Base-by-base conservation (phyloP, 23 tunicate genomes). In the Halocynthia aurantium region DNA sequence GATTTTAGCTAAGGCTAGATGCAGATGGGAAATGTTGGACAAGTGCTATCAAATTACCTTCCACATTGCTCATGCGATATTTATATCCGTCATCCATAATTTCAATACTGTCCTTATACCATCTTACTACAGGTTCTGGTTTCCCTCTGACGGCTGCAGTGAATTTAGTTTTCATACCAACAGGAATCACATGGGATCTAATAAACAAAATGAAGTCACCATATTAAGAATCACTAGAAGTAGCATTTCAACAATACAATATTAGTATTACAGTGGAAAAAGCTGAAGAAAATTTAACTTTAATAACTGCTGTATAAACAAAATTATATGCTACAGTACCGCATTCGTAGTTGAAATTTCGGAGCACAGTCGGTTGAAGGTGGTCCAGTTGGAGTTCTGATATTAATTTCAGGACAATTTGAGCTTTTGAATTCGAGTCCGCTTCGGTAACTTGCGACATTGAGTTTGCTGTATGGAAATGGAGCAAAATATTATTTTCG, bases 81-180 rank as follows among this genome's bases (percentile, higher is more conserved):
- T 94, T 94, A 21, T 82, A 77, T 44, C 95, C 99, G 44, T 94
- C 99, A 40, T 70, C 65, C 49, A 84, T 52, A 51, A 94, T 53
- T 66, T 80, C 84, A 19, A 73, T 77, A 7, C 91, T 91, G 67
- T 94, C 93, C 57, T 86, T 84, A 75, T 88, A 89, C 99, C 99
- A 94, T 51, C 85, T 84, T 69, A 94, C 82, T 20, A 75, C 76
- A 11, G 99, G 94, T 72, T 81, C 87, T 18, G 99, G 99, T 56
- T 69, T 76, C n/a, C 87, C 99, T 13, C 83, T 81, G 50, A 94
- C 99, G 49, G 71, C 94, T 7, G 95, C 94, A 31, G 90, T 88
- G 73, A 94, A 87, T 69, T 94, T 94, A 2, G 99, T 88, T 55
- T 72, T 94, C 87, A 85, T 85, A 22, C 99, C 99, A 53, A 77